Evolutionary conservation across 2,797 vertebrate species (phyloP).

Genomic region (Channa striata): DNA sequence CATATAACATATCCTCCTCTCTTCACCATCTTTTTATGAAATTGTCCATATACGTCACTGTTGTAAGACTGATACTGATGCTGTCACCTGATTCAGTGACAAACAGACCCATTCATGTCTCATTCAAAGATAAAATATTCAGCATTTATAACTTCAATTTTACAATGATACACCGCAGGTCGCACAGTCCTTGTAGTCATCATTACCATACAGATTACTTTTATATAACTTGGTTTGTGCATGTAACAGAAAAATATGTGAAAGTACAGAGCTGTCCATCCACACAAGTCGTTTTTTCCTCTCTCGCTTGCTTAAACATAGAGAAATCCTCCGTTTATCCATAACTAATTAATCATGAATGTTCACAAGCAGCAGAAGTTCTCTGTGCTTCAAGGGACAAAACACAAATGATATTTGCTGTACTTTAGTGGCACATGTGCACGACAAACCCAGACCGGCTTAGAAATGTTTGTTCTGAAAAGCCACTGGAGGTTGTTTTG

Average conservation of each 20-base stretch:
- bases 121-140: conserved; percentile 1
- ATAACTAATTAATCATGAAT: conserved; percentile 6
- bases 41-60: not conserved
- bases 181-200: not conserved
- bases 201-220: not conserved
- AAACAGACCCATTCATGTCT: conserved; percentile 24
- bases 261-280: not conserved
- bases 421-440: conserved; percentile 11
- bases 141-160: conserved; percentile 10
- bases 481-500: conserved; percentile 38
- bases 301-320: not conserved
- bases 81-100: conserved; percentile 15
- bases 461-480: conserved; percentile 42
- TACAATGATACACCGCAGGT: conserved; percentile 4
- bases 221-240: conserved; percentile 11
- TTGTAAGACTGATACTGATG: not conserved
- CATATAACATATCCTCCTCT: not conserved
- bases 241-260: not conserved
- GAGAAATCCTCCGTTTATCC: conserved; percentile 15
- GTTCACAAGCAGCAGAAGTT: not conserved
- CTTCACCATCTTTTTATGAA: not conserved
- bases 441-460: conserved; percentile 4
- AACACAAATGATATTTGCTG: conserved; percentile 8
- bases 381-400: conserved; percentile 9
- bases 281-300: not conserved